Evolutionary conservation across 2,113 vertebrate genomes (phyloP).

Genomic region (Eublepharis macularius): DNA sequence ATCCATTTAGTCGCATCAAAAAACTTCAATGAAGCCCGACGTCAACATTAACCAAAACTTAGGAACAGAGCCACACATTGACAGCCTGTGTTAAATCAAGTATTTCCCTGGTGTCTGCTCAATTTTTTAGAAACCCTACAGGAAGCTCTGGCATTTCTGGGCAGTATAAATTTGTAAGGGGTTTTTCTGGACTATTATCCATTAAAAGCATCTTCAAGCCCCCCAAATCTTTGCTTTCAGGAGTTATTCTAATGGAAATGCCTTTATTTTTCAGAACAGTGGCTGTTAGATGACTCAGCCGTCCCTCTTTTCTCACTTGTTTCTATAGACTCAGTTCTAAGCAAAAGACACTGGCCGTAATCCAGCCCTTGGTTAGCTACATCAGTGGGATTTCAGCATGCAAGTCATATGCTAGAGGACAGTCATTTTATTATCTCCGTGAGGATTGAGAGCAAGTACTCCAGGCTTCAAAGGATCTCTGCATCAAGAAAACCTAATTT

Average conservation of each 20-base stretch:
- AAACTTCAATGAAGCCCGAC: background rate
- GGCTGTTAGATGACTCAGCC: background rate
- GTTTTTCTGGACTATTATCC: background rate
- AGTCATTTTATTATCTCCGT: background rate
- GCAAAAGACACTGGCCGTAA: background rate
- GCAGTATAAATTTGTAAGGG: background rate
- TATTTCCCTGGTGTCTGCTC: background rate
- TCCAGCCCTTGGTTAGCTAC: background rate
- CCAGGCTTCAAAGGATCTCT: background rate
- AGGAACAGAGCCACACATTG: background rate
- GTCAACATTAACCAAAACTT: background rate
- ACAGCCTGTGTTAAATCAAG: background rate
- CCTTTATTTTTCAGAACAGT: constrained; percentile 5
- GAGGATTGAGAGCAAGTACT: background rate
- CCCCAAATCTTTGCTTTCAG: constrained; percentile 7
- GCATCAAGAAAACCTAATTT: background rate
- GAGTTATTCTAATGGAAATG: background rate
- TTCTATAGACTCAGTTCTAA: constrained; percentile 7
- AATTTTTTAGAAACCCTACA: background rate
- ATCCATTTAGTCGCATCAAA: background rate
- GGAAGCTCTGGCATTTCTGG: background rate
- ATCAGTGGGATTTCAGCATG: constrained; percentile 8
- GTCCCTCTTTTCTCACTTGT: constrained; percentile 14
- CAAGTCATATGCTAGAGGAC: background rate
- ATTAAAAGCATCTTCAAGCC: background rate